Evolutionary conservation across 2,797 vertebrate species (phyloP).

Genomic region (Rallus crepitans): DNA sequence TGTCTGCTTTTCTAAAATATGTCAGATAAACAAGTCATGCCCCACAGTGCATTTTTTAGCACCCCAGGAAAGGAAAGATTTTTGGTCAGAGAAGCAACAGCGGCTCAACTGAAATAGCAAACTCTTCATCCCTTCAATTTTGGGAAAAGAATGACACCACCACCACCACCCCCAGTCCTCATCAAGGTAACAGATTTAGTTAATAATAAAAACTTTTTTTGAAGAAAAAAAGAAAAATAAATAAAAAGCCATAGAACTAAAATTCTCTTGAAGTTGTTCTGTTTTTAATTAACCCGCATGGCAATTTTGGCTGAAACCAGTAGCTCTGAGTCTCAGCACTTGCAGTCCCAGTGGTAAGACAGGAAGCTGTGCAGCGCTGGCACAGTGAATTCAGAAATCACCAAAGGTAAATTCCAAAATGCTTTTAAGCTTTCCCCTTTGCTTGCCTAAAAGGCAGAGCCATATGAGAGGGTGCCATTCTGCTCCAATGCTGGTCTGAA

Average conservation of each 20-base stretch:
- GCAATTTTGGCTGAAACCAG: background rate
- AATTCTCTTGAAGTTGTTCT: background rate
- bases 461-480: background rate
- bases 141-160: background rate
- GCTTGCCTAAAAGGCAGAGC: background rate
- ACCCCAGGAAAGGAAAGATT: background rate
- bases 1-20: background rate
- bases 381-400: background rate
- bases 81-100: conserved; percentile 12
- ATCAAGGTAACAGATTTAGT: background rate
- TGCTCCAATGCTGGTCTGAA: background rate
- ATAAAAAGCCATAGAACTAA: background rate
- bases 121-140: background rate
- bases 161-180: background rate
- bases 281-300: background rate
- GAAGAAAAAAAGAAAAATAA: background rate
- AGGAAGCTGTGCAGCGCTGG: background rate
- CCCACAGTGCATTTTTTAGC: background rate
- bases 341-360: background rate
- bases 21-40: background rate
- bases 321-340: background rate
- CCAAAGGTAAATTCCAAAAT: background rate
- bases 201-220: background rate
- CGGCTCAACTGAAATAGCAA: background rate
- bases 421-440: background rate